Evolutionary conservation across 2,113 vertebrate species (phyloP).

Genomic region (Ibidorhyncha struthersii): DNA sequence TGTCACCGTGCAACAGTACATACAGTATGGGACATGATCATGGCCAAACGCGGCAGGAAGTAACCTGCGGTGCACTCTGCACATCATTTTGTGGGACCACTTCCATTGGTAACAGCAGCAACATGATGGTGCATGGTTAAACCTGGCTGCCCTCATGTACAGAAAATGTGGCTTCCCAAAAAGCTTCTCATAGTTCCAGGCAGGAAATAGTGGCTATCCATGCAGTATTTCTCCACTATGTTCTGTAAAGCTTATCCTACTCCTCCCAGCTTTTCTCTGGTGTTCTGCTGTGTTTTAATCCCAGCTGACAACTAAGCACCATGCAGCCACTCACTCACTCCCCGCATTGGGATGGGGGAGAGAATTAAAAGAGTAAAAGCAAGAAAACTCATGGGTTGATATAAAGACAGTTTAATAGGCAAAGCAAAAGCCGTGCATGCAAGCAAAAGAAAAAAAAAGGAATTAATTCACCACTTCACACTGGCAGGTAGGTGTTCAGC

Average conservation of each 20-base stretch:
- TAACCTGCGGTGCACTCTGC: accelerated
- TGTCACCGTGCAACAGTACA: background rate
- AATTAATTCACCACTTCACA: background rate
- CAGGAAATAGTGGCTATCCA: background rate
- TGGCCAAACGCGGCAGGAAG: background rate
- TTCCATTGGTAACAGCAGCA: background rate
- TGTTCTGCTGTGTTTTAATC: background rate
- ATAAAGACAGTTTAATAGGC: background rate
- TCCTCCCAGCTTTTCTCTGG: background rate
- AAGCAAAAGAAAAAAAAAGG: background rate
- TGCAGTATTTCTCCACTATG: background rate
- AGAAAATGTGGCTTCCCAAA: background rate
- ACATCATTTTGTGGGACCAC: background rate
- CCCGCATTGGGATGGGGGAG: too few relatives aligned
- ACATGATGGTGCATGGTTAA: background rate
- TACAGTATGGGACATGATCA: background rate
- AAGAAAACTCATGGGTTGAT: background rate
- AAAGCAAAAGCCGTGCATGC: background rate
- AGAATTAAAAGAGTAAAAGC: background rate
- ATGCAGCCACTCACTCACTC: background rate
- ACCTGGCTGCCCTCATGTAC: accelerated
- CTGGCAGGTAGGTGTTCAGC: background rate
- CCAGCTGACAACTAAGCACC: background rate
- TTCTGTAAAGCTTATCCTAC: background rate
- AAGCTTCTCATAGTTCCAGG: background rate